A percentile compares a stretch with the other conserved stretches of the same genome.
Conservation (phyloP, 2,888 invertebrate genomes). For the Syritta pipiens region DNA sequence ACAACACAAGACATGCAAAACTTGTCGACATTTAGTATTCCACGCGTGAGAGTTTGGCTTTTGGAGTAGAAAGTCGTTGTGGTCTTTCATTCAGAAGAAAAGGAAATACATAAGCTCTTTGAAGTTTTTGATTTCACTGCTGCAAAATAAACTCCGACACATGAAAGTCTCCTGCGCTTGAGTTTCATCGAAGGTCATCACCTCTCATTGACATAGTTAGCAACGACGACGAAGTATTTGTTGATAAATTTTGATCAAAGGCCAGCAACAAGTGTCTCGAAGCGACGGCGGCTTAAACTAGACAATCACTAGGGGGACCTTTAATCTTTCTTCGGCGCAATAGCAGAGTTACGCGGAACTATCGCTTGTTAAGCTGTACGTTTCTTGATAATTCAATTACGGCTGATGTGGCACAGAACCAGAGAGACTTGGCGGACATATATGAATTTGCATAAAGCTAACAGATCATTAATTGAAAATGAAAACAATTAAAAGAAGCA, state of each 20-base stretch:
- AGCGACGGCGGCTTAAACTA: too few relatives aligned
- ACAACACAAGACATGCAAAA: conserved; percentile 35
- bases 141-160: conserved; percentile 19
- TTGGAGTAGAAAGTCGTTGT: conserved; percentile 52
- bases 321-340: conserved; percentile 45
- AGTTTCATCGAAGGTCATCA: too few relatives aligned
- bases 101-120: conserved; percentile 26
- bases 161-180: conserved; percentile 37
- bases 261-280: too few relatives aligned
- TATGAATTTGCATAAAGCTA: conserved; percentile 30
- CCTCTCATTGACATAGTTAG: too few relatives aligned
- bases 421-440: neutral
- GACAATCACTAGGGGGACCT: conserved; percentile 36
- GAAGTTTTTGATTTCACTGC: neutral
- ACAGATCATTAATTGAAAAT: conserved; percentile 57
- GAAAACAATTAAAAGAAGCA: conserved; percentile 39
- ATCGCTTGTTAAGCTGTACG: conserved; percentile 25
- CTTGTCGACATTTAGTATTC: conserved; percentile 46
- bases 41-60: conserved; percentile 45
- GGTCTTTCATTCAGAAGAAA: conserved; percentile 27
- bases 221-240: too few relatives aligned
- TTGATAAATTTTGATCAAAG: too few relatives aligned
- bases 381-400: conserved; percentile 57
- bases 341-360: conserved; percentile 41
- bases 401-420: neutral